Evolutionary conservation across 2,888 invertebrate genomes (phyloP), one percentile per base, ranked within the genome.

Genomic region (Labia minor): DNA sequence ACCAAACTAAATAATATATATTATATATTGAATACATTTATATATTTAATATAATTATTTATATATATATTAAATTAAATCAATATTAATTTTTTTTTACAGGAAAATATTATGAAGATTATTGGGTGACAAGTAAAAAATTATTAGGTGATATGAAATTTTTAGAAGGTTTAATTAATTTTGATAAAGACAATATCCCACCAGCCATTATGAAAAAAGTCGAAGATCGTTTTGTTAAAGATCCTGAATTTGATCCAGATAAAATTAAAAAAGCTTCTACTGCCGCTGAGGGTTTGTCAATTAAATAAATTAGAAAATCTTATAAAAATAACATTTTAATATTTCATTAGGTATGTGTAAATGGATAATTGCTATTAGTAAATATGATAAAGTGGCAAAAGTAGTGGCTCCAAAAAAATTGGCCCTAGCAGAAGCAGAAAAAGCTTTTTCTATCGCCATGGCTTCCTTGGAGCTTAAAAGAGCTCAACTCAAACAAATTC

Each of bases 311-410:
- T 64, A 49, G 11, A 3, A 4, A 1, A 37, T 61, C 49, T 61
- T 61, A 14, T 61, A 33, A 61, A 16, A 19, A 61, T 33, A 19
- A 64, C 62, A 21, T 67, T 14, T 70, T 33, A 1, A 37, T 20
- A 20, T 19, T 61, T 6, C 26, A 61, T 2, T 61, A 85, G 86
- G 90, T 67, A 80, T 92, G 73, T 95, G 95, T 76, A 89, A 90
- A 74, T 98, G 97, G 97, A 91, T 96, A 20, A 87, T 92, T 71
- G 97, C 97, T 0, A 89, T 98, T 78, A 91, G 94, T 1, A 91
- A 94, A 73, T 98, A 97, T 76, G 95, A 97, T 77, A 89, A 88
- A 73, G 94, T 96, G 1, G 93, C 94, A 0, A 91, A 89, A 78
- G 85, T 92, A 10, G 89, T 95, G 19, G 95, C 94, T 1, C 98